Evolutionary conservation across 2,797 vertebrate species (phyloP).

Genomic region (Furcifer pardalis): DNA sequence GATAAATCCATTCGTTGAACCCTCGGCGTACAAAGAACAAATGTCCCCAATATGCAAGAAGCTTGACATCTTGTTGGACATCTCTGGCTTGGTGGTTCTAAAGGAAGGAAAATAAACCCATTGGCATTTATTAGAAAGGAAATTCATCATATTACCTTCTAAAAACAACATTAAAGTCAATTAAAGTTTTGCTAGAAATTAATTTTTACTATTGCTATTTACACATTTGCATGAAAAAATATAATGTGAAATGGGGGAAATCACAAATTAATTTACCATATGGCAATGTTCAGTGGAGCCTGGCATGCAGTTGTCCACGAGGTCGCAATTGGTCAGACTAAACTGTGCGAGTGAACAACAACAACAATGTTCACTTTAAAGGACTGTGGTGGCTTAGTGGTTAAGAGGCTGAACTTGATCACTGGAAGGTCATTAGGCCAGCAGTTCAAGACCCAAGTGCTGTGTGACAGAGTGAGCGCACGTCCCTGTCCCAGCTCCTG

Average conservation of each 20-base stretch:
- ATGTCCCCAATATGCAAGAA: constrained; percentile 99
- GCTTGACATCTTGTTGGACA: constrained; percentile 99
- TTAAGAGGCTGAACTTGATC: too few species aligned
- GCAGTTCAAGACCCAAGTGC: too few species aligned
- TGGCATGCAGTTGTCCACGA: too few species aligned
- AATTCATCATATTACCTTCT: neutral
- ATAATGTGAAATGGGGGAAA: neutral
- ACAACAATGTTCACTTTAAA: too few species aligned
- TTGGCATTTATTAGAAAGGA: constrained; percentile 29
- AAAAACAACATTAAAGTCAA: neutral
- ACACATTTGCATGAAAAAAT: neutral
- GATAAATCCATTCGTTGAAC: constrained; percentile 97
- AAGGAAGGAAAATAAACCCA: constrained; percentile 23
- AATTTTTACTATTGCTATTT: neutral
- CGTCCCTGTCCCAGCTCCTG: too few species aligned
- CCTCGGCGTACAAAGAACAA: constrained; percentile 97
- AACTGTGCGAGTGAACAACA: too few species aligned
- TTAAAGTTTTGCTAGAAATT: neutral
- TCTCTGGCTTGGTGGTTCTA: constrained; percentile 82
- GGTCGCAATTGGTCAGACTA: too few species aligned
- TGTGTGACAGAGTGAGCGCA: too few species aligned
- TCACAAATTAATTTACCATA: neutral
- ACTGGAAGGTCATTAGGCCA: too few species aligned
- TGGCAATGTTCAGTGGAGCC: neutral
- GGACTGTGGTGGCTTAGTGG: too few species aligned